These are phyloP conservation scores for Neelides sp. DNA, from an alignment of 1,140 invertebrate genomes.

Conservation along the genomic window DNA sequence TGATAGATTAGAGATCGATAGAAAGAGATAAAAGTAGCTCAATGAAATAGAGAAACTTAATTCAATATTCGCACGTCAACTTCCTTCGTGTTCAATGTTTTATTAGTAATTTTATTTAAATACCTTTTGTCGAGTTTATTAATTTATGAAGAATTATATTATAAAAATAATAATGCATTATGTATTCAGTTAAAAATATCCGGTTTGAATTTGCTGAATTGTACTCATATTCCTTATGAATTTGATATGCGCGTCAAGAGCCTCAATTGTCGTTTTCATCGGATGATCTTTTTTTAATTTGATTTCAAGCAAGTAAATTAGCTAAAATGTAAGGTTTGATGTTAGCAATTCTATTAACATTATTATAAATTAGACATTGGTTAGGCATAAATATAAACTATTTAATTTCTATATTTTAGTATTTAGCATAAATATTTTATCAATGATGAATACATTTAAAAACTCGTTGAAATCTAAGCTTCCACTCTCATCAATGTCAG, in stretches of 20 bases:
- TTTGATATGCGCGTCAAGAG: slow-evolving; percentile 19
- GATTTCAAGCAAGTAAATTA: slow-evolving; percentile 21
- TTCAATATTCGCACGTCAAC: too few species aligned
- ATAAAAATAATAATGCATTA: slow-evolving; percentile 3
- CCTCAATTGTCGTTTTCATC: slow-evolving; percentile 17
- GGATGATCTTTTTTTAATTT: slow-evolving; percentile 3
- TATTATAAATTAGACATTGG: too few species aligned
- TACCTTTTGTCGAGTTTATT: too few species aligned
- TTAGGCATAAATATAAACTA: background rate
- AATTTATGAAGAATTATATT: too few species aligned
- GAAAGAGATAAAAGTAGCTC: too few species aligned
- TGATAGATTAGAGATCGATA: too few species aligned
- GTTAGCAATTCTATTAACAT: too few species aligned
- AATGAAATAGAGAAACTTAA: too few species aligned
- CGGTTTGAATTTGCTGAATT: slow-evolving; percentile 25
- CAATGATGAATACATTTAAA: slow-evolving; percentile 10
- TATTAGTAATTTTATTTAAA: too few species aligned
- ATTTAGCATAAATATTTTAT: background rate
- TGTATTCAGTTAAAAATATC: slow-evolving; percentile 19
- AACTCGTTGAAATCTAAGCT: slow-evolving; percentile 31
- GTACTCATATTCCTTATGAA: slow-evolving; percentile 28
- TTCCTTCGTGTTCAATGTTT: too few species aligned
- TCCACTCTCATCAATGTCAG: slow-evolving; percentile 26
- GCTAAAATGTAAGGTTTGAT: slow-evolving; percentile 5
- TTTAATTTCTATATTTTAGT: background rate